These are phyloP conservation scores for Capricornis sumatraensis DNA, from an alignment of 2,113 vertebrate genomes.

Conservation along the genomic window DNA sequence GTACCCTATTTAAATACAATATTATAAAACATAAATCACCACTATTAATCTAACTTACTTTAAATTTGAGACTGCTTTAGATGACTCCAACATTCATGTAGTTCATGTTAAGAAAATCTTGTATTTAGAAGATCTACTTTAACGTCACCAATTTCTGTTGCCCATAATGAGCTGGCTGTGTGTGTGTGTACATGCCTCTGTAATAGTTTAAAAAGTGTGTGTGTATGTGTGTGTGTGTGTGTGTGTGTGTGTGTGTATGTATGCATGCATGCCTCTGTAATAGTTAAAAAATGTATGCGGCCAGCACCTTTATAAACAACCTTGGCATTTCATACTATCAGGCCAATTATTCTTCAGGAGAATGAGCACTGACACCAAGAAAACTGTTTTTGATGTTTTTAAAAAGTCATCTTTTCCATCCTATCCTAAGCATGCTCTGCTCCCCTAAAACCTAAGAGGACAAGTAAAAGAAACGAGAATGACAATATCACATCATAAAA, in stretches of 20 bases:
- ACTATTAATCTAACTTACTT: background rate
- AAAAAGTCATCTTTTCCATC: background rate
- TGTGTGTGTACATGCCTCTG: background rate
- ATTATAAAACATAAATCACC: constrained; percentile 8
- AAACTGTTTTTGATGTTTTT: background rate
- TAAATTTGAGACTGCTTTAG: background rate
- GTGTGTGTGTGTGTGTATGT: too few relatives aligned
- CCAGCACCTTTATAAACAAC: background rate
- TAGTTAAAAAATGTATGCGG: background rate
- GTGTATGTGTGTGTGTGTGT: too few relatives aligned
- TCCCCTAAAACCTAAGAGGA: background rate
- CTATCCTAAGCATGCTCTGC: background rate
- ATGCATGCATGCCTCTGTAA: background rate
- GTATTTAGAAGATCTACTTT: background rate
- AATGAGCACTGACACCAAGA: background rate
- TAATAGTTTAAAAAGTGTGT: background rate
- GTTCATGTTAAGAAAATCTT: constrained; percentile 3
- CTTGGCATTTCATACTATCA: background rate
- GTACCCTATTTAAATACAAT: background rate
- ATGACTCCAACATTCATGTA: background rate
- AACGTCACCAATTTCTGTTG: background rate
- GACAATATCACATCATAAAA: background rate
- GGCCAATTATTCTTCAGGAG: background rate
- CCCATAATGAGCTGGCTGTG: background rate
- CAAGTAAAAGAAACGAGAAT: background rate